These are phyloP conservation scores for Syrphus vitripennis DNA, from an alignment of 2,888 invertebrate species.

Conservation along the genomic window DNA sequence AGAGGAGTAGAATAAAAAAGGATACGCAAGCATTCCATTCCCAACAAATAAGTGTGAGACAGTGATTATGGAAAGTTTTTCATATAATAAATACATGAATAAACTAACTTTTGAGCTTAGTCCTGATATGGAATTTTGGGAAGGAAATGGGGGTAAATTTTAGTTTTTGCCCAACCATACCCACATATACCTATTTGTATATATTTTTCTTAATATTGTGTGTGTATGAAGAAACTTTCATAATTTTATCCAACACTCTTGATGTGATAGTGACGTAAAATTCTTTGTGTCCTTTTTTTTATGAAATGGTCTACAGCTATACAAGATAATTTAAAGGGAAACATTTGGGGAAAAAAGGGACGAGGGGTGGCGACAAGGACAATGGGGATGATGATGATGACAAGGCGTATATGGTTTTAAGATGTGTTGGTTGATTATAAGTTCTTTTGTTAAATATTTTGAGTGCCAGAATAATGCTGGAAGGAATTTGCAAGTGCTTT, in stretches of 20 bases:
- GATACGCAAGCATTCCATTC: conserved; percentile 46
- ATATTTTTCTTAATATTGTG: conserved; percentile 32
- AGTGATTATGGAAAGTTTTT: conserved; percentile 67
- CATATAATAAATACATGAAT: conserved; percentile 61
- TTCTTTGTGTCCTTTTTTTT: conserved; percentile 45
- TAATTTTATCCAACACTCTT: conserved; percentile 44
- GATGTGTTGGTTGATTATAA: neutral
- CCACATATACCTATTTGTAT: neutral
- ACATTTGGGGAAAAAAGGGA: neutral
- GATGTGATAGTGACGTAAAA: conserved; percentile 41
- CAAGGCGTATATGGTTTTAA: neutral
- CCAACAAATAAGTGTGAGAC: conserved; percentile 43
- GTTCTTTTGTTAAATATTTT: conserved; percentile 49
- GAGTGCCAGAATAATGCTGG: conserved; percentile 33
- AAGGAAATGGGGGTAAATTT: conserved; percentile 7
- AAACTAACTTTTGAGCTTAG: conserved; percentile 52
- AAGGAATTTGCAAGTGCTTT: conserved; percentile 43
- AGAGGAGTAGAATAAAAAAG: neutral
- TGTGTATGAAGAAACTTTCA: conserved; percentile 55
- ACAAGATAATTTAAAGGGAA: neutral
- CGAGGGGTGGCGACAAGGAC: neutral
- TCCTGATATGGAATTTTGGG: neutral
- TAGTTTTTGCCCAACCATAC: neutral
- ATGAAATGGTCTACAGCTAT: conserved; percentile 38
- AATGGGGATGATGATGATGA: neutral